These are phyloP conservation scores for Chiloscyllium plagiosum DNA, from an alignment of 2,113 vertebrate species.

Conservation along the genomic window DNA sequence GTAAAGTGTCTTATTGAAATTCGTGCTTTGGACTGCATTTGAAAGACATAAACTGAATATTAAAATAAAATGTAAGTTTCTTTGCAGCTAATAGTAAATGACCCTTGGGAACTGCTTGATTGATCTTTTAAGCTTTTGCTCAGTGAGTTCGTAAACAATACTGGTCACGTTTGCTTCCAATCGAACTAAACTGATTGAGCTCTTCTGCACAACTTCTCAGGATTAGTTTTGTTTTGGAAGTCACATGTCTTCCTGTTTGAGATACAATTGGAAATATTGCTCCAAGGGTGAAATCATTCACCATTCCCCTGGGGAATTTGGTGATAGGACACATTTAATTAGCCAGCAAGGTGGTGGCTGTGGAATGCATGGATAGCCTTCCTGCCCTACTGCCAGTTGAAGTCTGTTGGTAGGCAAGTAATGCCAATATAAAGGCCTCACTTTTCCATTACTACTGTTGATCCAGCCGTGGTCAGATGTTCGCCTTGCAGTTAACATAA, in stretches of 20 bases:
- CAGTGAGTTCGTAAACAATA: neutral
- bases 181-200: neutral
- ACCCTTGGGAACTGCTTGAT: neutral
- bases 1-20: neutral
- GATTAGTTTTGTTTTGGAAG: neutral
- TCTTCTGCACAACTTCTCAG: neutral
- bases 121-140: neutral
- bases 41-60: neutral
- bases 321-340: no score
- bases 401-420: no score
- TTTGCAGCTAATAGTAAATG: neutral
- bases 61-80: neutral
- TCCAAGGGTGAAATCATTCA: no score
- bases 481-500: no score
- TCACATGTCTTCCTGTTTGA: neutral
- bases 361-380: no score
- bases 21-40: neutral
- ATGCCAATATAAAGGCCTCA: no score
- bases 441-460: no score
- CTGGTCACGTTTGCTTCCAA: neutral
- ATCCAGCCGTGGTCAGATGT: no score
- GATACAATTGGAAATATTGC: neutral
- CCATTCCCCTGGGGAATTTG: no score
- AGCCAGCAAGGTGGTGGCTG: no score
- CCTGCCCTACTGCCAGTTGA: no score